A percentile compares a stretch with the other conserved stretches of the same genome.
Evolutionary conservation across 2,113 vertebrate genomes (phyloP).

Genomic region (Tricholaema leucomelas): DNA sequence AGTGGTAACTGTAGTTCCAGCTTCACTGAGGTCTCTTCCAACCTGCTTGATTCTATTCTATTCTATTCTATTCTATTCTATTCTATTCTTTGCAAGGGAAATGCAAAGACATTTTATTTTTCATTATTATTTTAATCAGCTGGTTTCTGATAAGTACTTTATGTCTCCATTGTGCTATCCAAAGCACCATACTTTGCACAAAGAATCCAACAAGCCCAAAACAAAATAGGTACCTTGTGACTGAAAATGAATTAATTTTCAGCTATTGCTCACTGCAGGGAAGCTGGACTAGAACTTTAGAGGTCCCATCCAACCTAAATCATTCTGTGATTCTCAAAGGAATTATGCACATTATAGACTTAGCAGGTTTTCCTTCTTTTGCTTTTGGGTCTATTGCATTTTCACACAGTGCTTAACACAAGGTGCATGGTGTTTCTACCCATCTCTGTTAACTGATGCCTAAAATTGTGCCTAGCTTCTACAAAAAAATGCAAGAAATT

Average conservation of each 20-base stretch:
- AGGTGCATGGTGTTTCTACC: not conserved
- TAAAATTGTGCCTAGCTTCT: not conserved
- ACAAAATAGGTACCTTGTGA: not conserved
- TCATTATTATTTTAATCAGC: not conserved
- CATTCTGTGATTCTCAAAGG: not conserved
- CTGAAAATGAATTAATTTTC: not conserved
- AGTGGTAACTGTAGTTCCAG: not conserved
- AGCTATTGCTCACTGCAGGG: not conserved
- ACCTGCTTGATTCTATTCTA: too few relatives aligned
- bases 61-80: too few relatives aligned
- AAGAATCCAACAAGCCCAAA: not conserved
- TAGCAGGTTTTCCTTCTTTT: not conserved
- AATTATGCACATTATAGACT: not conserved
- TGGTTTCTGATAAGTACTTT: not conserved
- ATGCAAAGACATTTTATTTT: not conserved
- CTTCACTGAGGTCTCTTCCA: too few relatives aligned
- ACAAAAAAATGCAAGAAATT: not conserved
- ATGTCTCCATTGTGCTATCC: not conserved
- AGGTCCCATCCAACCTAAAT: too few relatives aligned
- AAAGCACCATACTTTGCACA: not conserved
- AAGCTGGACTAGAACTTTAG: too few relatives aligned
- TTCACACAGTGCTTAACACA: not conserved
- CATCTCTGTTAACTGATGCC: not conserved
- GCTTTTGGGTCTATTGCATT: not conserved
- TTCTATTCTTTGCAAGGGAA: not conserved